Base-by-base conservation (phyloP, 2,888 invertebrate species). In the Helicoverpa assulta region DNA sequence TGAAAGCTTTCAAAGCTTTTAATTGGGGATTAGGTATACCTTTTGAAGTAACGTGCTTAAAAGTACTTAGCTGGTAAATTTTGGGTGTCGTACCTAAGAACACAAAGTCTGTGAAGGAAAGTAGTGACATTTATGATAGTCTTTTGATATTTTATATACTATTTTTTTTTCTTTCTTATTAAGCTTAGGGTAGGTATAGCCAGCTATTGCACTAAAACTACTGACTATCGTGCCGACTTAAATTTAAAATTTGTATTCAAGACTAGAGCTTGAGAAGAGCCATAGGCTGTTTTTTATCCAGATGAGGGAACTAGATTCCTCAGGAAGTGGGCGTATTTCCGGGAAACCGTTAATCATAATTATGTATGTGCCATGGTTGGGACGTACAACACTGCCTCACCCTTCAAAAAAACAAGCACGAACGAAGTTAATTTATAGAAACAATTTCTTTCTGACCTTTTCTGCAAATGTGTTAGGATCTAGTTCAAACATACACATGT, bases 401-500 rank as follows among this genome's bases (percentile, higher is more conserved):
- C 12, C 40, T 40, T 40, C 4, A 5, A 4, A n/a, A 16, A 47
- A n/a, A 47, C 47, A n/a, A n/a, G 5, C 47, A n/a, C n/a, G 47
- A 47, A 6, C 0, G 0, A n/a, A 16, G 12, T 3, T 10, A 52
- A 56, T 14, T 33, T 16, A 18, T 5, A 16, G 14, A 14, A 33
- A 19, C 14, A 0, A 14, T 18, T 57, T 19, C 16, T 16, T 33
- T 33, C 5, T 5, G 37, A 40, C 70, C 29, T 54, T 18, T 54
- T 54, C 53, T 29, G 18, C 16, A 52, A 67, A 52, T 18, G 54
- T 26, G 16, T n/a, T 16, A 37, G 18, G 47, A 29, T 19, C 67
- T 19, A 64, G 29, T 69, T 5, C 12, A 21, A 14, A n/a, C 53
- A 40, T 14, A 19, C 47, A 40, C 40, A 40, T 54, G 53, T 69